Conservation (phyloP, 2,113 vertebrate genomes). For the Phrynosoma platyrhinos region DNA sequence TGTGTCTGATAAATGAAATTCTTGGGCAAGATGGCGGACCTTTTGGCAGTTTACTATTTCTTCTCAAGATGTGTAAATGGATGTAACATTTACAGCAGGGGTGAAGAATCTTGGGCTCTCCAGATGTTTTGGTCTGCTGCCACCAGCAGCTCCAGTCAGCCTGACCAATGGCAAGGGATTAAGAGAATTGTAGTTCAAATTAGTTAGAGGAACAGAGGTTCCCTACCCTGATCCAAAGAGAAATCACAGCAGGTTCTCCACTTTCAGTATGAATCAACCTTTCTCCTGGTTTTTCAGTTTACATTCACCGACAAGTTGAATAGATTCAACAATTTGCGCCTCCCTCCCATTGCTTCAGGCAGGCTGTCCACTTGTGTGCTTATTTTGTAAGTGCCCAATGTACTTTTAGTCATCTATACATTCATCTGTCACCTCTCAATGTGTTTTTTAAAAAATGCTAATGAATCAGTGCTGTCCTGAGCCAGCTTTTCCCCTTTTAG, state of each 20-base stretch:
- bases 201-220: neutral
- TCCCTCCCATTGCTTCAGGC: no score
- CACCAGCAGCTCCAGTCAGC: no score
- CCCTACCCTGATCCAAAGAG: neutral
- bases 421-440: neutral
- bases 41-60: neutral
- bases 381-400: neutral
- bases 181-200: no score
- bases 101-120: no score
- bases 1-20: neutral
- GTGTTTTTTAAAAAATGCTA: neutral
- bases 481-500: neutral
- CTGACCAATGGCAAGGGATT: no score
- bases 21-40: neutral
- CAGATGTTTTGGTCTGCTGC: no score
- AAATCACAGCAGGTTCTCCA: neutral
- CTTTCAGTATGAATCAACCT: neutral
- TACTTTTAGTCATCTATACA: neutral
- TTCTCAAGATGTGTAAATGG: neutral
- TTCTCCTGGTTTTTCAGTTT: neutral
- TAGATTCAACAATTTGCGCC: neutral
- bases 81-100: neutral
- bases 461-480: neutral
- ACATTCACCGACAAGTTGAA: neutral
- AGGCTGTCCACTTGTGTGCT: neutral